Percentiles rank a stretch among this genome's conserved stretches.
These are phyloP conservation scores for Sebastiscus tertius DNA, from an alignment of 2,797 vertebrate species.

Conservation along the genomic window DNA sequence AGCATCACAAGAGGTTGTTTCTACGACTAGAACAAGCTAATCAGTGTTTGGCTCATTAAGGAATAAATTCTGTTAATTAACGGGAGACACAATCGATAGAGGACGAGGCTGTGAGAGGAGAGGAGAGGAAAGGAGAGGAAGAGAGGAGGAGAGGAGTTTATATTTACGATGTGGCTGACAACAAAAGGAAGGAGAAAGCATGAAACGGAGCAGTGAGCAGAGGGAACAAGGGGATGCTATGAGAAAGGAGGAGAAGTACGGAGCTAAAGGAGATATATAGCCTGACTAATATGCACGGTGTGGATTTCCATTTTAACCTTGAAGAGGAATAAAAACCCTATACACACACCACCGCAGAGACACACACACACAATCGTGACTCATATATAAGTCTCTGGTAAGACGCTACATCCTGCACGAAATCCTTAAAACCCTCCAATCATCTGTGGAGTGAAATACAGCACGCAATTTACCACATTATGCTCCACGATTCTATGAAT, in stretches of 20 bases:
- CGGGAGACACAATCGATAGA: slow-evolving; percentile 26
- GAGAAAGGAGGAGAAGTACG: neutral
- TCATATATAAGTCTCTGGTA: slow-evolving; percentile 28
- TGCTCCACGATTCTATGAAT: neutral
- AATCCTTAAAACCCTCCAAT: slow-evolving; percentile 30
- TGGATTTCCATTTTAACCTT: slow-evolving; percentile 53
- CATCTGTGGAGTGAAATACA: neutral
- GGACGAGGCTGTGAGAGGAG: neutral
- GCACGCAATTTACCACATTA: neutral
- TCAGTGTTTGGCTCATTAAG: slow-evolving; percentile 58
- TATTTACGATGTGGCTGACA: slow-evolving; percentile 30
- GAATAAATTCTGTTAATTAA: slow-evolving; percentile 59
- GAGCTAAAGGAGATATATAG: slow-evolving; percentile 28
- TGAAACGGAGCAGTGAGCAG: neutral
- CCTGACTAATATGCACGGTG: slow-evolving; percentile 36
- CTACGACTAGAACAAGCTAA: slow-evolving; percentile 36
- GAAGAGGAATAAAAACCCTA: slow-evolving; percentile 35
- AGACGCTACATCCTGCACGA: slow-evolving; percentile 34
- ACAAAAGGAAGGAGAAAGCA: slow-evolving; percentile 10
- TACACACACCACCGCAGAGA: neutral
- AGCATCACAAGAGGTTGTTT: neutral
- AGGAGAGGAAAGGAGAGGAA: neutral
- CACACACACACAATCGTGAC: slow-evolving; percentile 1
- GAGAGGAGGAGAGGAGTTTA: neutral
- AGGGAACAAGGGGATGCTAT: slow-evolving; percentile 12